phyloP scores from a whole-genome alignment of 2,888 invertebrate genomes.

The Punctoribates punctum region DNA sequence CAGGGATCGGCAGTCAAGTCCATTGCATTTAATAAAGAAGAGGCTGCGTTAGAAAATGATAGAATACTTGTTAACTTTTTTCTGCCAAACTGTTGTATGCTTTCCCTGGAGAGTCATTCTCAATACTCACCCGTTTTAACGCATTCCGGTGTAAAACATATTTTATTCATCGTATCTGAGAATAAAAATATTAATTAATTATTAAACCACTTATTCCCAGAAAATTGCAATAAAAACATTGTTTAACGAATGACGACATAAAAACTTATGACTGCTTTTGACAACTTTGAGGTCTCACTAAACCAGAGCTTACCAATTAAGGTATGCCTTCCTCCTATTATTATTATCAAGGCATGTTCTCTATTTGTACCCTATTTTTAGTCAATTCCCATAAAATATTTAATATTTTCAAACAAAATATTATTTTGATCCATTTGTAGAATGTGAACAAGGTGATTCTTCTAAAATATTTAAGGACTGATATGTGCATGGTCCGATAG shows the following conservation, averaged over 20 bases:
- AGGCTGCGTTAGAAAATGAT: constrained; percentile 56
- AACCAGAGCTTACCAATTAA: too few species aligned
- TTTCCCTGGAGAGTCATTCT: background rate
- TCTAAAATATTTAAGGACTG: too few species aligned
- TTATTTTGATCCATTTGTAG: too few species aligned
- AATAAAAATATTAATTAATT: background rate
- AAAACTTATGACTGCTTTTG: background rate
- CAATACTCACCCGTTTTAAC: constrained; percentile 50
- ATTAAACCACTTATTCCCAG: constrained; percentile 1
- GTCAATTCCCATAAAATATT: too few species aligned
- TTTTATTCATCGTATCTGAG: constrained; percentile 33
- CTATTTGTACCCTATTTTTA: too few species aligned
- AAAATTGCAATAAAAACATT: background rate
- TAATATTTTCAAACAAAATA: too few species aligned
- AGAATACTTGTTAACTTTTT: constrained; percentile 10
- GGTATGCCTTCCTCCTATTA: too few species aligned
- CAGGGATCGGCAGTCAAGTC: constrained; percentile 72
- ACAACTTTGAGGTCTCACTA: background rate
- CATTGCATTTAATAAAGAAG: constrained; percentile 74
- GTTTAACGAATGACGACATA: background rate
- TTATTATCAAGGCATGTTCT: too few species aligned
- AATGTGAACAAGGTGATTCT: too few species aligned
- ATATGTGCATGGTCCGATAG: too few species aligned
- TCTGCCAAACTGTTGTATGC: background rate
- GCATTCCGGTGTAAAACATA: constrained; percentile 50